Evolutionary conservation across 1,140 invertebrate species (phyloP).

Genomic region (Rhynchophorus ferrugineus): DNA sequence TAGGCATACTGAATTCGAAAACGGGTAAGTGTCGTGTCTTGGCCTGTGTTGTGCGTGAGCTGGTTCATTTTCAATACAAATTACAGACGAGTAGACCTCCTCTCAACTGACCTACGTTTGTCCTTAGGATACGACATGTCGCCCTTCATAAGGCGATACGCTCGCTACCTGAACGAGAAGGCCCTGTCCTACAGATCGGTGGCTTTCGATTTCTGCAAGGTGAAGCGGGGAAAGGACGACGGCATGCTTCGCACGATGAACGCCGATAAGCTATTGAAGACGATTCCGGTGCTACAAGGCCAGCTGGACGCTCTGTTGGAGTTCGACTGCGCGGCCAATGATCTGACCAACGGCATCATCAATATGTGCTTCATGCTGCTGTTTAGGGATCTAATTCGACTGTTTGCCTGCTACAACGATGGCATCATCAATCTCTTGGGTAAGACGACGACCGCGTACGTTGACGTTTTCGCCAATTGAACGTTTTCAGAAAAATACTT

Average conservation of each 20-base stretch:
- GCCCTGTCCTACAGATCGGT: constrained; percentile 95
- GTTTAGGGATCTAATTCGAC: constrained; percentile 95
- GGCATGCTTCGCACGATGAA: constrained; percentile 95
- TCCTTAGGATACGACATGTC: constrained; percentile 97
- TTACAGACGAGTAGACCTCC: no score
- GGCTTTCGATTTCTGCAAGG: constrained; percentile 99
- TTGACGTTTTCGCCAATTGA: neutral
- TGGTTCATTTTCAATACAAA: no score
- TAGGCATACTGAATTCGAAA: constrained; percentile 20
- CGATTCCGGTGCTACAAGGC: constrained; percentile 88
- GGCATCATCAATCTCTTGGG: constrained; percentile 97
- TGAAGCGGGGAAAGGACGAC: constrained; percentile 97
- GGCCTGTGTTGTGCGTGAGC: neutral
- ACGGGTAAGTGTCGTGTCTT: constrained; percentile 14
- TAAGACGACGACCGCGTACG: constrained; percentile 34
- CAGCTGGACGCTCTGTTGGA: constrained; percentile 94
- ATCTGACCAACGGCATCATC: constrained; percentile 96
- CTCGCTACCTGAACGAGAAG: constrained; percentile 99
- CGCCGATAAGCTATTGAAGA: constrained; percentile 94
- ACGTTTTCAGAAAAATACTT: constrained; percentile 85
- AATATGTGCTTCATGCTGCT: constrained; percentile 98
- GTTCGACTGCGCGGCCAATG: constrained; percentile 95
- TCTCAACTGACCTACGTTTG: neutral
- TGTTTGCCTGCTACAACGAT: constrained; percentile 99
- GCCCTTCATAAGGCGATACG: constrained; percentile 95